Conservation (phyloP, 2,797 vertebrate species). For the Meda fulgida region DNA sequence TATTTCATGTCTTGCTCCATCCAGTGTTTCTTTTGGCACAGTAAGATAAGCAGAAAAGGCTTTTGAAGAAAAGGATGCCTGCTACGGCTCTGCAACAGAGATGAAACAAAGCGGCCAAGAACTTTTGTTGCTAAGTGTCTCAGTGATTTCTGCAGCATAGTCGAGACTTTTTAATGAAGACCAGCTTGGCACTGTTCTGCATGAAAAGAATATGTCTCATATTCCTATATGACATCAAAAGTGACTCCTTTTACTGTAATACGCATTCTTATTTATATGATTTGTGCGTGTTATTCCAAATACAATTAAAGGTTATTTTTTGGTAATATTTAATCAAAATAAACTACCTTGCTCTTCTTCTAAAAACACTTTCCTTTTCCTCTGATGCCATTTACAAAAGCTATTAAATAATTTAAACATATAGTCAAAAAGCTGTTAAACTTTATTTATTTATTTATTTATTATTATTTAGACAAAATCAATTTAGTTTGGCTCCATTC, state of each 20-base stretch:
- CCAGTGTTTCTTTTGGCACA: conserved; percentile 48
- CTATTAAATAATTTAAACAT: background rate
- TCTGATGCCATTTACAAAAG: background rate
- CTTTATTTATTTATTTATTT: background rate
- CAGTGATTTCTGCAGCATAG: background rate
- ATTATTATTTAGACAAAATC: background rate
- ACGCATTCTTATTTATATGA: background rate
- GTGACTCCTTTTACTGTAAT: background rate
- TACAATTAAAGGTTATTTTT: background rate
- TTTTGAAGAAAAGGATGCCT: conserved; percentile 40
- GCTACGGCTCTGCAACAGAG: conserved; percentile 30
- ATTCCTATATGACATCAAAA: background rate
- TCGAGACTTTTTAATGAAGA: conserved; percentile 12
- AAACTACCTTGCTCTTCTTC: background rate
- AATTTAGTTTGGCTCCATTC: background rate
- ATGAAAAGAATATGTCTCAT: background rate
- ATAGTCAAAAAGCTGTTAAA: background rate
- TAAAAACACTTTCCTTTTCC: background rate
- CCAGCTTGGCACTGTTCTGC: background rate
- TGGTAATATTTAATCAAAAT: background rate
- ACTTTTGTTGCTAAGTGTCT: conserved; percentile 36
- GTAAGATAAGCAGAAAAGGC: conserved; percentile 22
- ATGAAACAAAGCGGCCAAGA: conserved; percentile 23
- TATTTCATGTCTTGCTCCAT: conserved; percentile 52
- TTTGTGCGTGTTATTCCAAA: background rate